Evolutionary conservation across 2,888 invertebrate species (phyloP), one percentile per base, ranked within the genome.

Genomic region (Chymomyza fuscimana): DNA sequence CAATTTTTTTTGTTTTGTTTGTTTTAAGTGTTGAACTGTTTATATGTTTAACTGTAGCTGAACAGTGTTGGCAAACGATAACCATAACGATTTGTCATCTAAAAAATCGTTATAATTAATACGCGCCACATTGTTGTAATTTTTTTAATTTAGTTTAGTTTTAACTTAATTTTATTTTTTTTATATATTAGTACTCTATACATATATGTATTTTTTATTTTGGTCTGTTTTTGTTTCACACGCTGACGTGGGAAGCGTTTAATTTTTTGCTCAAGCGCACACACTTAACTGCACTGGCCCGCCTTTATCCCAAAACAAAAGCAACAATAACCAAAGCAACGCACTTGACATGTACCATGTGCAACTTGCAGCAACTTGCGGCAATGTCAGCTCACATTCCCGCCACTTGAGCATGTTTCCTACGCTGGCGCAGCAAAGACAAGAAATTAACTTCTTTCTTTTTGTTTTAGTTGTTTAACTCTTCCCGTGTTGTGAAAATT

Each of bases 371-470:
- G 15, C 9, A 9, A 56, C 6, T 54, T 54, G 22, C 56, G n/a
- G 54, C 19, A 64, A 64, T 52, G 19, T 36, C 36, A 36, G 36
- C 51, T 5, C 65, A 78, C 73, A 80, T 87, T 80, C 77, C 85
- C 79, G 87, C 76, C 81, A 86, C 85, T 86, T 86, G 81, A 86
- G 76, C 87, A 86, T 87, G 85, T 83, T 87, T 86, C 87, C 85
- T 83, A 82, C 32, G 32, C 32, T 32, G 32, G 7, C 52, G 68
- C 65, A 67, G 32, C 56, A 40, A 40, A 65, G 22, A 58, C 50
- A 46, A 62, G 52, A 51, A 22, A 40, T 67, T 63, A 58, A 63
- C 29, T 63, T 63, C 60, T 64, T 54, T 54, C 22, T 54, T 54
- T 54, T 54, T 54, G 19, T 54, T 54, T 54, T 54, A 19, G 22